These are phyloP conservation scores for Eremophila alpestris DNA, from an alignment of 2,797 vertebrate species.

Conservation along the genomic window DNA sequence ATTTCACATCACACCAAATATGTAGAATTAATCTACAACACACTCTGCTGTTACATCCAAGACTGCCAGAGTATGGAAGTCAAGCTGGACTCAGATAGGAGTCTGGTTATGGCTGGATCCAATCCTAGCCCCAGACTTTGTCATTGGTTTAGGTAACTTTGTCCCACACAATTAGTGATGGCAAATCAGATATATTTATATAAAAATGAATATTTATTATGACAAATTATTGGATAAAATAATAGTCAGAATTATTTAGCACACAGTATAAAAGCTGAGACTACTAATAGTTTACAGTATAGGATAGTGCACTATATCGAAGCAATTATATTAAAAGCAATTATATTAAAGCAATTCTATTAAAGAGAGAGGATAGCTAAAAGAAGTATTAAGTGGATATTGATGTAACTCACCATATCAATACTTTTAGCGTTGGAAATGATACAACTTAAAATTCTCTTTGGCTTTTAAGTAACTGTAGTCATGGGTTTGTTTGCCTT, in stretches of 20 bases:
- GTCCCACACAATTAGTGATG: not conserved
- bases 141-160: not conserved
- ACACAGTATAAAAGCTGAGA: not conserved
- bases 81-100: not conserved
- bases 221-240: not conserved
- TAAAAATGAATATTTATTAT: not conserved
- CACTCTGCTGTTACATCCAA: not conserved
- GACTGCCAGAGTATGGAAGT: not conserved
- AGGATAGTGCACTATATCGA: not conserved
- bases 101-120: not conserved
- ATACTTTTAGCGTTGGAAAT: not conserved
- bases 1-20: not conserved
- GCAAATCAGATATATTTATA: not conserved
- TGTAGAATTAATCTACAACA: not conserved
- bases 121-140: not conserved
- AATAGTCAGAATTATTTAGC: not conserved
- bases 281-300: not conserved
- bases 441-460: accelerated
- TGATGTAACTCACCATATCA: not conserved
- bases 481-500: not conserved
- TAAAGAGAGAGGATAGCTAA: not conserved
- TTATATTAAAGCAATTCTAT: not conserved
- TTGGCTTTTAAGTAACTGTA: not conserved
- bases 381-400: not conserved
- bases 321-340: not conserved